These are phyloP conservation scores for Lochmaea crataegi DNA, from an alignment of 2,888 invertebrate genomes.

Conservation along the genomic window DNA sequence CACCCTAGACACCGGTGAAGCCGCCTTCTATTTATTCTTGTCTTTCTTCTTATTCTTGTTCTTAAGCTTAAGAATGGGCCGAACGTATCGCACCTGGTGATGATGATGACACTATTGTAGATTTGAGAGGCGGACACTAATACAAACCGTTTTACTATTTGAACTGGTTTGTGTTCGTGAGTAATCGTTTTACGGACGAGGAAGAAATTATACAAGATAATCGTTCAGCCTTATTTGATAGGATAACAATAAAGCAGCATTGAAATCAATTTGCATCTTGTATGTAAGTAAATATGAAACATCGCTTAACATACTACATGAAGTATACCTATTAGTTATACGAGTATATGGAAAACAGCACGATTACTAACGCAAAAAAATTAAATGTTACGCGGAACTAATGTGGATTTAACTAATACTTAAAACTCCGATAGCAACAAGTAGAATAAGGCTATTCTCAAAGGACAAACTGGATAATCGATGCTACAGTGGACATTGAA, in stretches of 20 bases:
- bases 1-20: conserved; percentile 46
- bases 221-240: background rate
- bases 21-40: conserved; percentile 39
- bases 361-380: no score
- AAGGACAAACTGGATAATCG: no score
- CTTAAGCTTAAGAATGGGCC: background rate
- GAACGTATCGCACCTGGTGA: conserved; percentile 16
- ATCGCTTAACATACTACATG: background rate
- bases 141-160: conserved; percentile 4
- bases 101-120: conserved; percentile 11
- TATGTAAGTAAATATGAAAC: background rate
- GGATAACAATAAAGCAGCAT: background rate
- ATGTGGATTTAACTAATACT: no score
- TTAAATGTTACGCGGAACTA: no score
- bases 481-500: no score
- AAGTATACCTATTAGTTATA: no score
- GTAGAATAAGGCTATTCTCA: no score
- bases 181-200: background rate
- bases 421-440: no score
- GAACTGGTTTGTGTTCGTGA: conserved; percentile 4
- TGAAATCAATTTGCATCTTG: background rate
- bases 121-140: conserved; percentile 9
- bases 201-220: background rate
- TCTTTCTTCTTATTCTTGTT: conserved; percentile 2
- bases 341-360: no score